Evolutionary conservation across 2,888 invertebrate species (phyloP).

Genomic region (Phyto melanocephala): DNA sequence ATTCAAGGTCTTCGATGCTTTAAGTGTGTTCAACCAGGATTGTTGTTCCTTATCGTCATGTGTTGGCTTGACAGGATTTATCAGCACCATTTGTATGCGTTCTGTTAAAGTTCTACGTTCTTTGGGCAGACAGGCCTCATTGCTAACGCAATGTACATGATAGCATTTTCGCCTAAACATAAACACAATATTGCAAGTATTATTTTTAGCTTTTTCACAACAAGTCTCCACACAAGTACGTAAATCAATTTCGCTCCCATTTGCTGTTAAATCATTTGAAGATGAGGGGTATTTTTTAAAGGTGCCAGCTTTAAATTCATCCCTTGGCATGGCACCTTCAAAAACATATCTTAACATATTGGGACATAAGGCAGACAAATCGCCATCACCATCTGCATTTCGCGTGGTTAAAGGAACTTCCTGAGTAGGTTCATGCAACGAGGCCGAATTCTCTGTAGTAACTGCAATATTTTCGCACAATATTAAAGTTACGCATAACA

Average conservation of each 20-base stretch:
- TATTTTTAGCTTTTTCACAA: conserved; percentile 75
- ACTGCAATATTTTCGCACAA: conserved; percentile 27
- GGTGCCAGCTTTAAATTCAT: conserved; percentile 81
- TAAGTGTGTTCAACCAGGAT: conserved; percentile 75
- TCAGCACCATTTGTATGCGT: conserved; percentile 87
- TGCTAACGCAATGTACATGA: conserved; percentile 86
- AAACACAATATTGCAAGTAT: conserved; percentile 87
- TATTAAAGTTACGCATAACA: conserved; percentile 16
- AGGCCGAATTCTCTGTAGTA: conserved; percentile 43
- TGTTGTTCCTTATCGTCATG: conserved; percentile 59
- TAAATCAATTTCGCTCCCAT: conserved; percentile 82
- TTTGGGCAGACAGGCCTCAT: conserved; percentile 86
- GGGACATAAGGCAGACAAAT: conserved; percentile 71
- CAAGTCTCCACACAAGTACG: conserved; percentile 84
- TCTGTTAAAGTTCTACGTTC: conserved; percentile 82
- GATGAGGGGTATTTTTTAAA: conserved; percentile 80
- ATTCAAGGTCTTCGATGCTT: conserved; percentile 68
- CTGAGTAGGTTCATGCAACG: conserved; percentile 30
- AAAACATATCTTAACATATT: conserved; percentile 77
- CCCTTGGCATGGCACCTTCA: conserved; percentile 77
- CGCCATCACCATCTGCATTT: conserved; percentile 51
- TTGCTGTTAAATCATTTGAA: conserved; percentile 72
- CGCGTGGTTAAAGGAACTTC: conserved; percentile 46
- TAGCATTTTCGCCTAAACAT: conserved; percentile 88
- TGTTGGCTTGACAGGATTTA: conserved; percentile 85